Base-by-base conservation (phyloP, 2,797 vertebrate genomes). In the Discoglossus pictus region DNA sequence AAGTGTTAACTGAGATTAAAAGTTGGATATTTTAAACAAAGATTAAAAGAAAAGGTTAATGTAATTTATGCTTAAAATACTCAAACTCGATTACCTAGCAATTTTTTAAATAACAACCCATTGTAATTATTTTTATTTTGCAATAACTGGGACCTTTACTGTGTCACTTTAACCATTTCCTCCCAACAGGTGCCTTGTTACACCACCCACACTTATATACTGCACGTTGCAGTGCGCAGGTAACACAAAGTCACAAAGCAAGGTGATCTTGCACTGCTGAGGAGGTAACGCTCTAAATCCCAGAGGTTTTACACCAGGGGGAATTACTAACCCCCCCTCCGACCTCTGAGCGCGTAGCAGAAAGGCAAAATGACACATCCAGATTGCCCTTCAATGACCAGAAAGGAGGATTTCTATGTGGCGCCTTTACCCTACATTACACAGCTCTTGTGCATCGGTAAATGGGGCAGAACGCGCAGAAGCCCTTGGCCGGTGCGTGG, bases 341-440 rank as follows among this genome's bases (percentile, higher is more conserved):
- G 76, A 60, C 75, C 77, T 80, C 80, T 77, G 38, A 76, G 56
- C 11, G 35, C 17, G 23, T 42, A 61, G 43, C 72, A 77, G 68
- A 75, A 79, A 54, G 1, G 13, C 61, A 66, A 72, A 48, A 42
- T 24, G 35, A 55, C 75, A 79, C 88, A 87, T 88, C 89, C 88
- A 89, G 87, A 91, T 90, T 82, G 93, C 88, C 93, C 94, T 95
- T 95, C 92, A 80, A 76, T 87, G 88, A 92, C 86, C 90, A 87
- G 72, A 84, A 84, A 84, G 86, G 86, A 87, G 87, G 81, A 80
- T 81, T 89, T 90, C 88, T 87, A 21, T 31, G 90, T 87, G 83
- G 82, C 80, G 84, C 85, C 86, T 71, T 77, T 62, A 56, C 24
- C 31, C 38, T 67, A 78, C 82, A 89, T 89, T 87, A 83, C 81